phyloP scores from a whole-genome alignment of 2,113 vertebrate genomes.

The Ictalurus furcatus region DNA sequence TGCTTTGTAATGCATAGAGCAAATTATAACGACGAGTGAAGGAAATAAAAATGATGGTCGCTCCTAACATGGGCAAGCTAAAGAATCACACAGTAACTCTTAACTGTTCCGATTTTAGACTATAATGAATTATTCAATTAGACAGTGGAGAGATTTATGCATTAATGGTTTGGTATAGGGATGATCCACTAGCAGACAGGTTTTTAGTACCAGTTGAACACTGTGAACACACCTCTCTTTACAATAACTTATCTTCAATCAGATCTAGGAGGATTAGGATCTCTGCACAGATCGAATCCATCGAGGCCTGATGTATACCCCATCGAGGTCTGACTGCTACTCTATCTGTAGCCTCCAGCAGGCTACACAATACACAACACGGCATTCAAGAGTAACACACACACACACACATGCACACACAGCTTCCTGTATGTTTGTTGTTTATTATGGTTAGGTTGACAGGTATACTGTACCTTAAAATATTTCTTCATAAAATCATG shows the following conservation, averaged over 20 bases:
- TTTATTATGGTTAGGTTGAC: no score
- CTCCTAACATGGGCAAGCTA: neutral
- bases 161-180: neutral
- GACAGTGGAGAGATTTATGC: neutral
- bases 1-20: neutral
- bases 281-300: neutral
- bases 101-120: neutral
- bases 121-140: neutral
- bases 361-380: neutral
- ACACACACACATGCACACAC: neutral
- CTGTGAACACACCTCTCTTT: neutral
- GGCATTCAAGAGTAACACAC: neutral
- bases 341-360: neutral
- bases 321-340: neutral
- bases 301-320: neutral
- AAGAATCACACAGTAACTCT: neutral
- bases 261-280: neutral
- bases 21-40: neutral
- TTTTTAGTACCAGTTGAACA: neutral
- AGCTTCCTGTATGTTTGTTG: no score
- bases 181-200: neutral
- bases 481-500: neutral
- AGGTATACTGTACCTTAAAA: no score
- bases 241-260: neutral
- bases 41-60: neutral